Conservation (phyloP, 1,140 invertebrate genomes). For the Sipha flava region DNA sequence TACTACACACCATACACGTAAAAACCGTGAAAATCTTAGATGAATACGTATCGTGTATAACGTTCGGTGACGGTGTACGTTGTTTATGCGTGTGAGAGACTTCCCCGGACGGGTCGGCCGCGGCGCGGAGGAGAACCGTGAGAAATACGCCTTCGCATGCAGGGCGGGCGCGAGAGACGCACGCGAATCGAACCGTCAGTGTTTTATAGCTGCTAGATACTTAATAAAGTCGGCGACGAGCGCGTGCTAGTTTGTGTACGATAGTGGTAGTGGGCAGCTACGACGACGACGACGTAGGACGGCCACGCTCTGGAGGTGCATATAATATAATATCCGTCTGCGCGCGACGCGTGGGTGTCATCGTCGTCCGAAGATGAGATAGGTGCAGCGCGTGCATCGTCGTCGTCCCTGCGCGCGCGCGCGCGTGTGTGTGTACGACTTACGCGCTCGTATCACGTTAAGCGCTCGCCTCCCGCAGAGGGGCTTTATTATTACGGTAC, state of each 20-base stretch:
- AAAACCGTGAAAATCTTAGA: too few relatives aligned
- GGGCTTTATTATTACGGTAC: background rate
- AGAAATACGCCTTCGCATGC: constrained; percentile 27
- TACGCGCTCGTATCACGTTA: background rate
- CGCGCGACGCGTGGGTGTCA: constrained; percentile 3
- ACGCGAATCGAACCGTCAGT: background rate
- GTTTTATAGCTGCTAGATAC: background rate
- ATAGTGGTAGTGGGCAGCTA: background rate
- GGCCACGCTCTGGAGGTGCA: background rate
- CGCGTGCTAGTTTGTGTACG: background rate
- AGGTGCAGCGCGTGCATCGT: background rate
- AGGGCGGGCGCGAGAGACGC: background rate
- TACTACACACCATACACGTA: too few relatives aligned
- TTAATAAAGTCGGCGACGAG: constrained; percentile 8
- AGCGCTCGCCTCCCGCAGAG: constrained; percentile 7
- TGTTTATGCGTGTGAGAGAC: too few relatives aligned
- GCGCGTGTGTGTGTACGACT: background rate
- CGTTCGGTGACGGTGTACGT: too few relatives aligned
- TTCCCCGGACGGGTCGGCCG: background rate
- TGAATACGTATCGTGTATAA: too few relatives aligned
- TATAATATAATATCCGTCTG: constrained; percentile 7
- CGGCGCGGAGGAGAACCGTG: constrained; percentile 20
- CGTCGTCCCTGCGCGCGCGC: background rate
- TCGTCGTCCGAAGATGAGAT: background rate
- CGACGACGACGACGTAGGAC: constrained; percentile 7